A percentile compares a stretch with the other conserved stretches of the same genome.
These are phyloP conservation scores for Proteles cristata DNA, from an alignment of 2,113 vertebrate species.

Conservation along the genomic window DNA sequence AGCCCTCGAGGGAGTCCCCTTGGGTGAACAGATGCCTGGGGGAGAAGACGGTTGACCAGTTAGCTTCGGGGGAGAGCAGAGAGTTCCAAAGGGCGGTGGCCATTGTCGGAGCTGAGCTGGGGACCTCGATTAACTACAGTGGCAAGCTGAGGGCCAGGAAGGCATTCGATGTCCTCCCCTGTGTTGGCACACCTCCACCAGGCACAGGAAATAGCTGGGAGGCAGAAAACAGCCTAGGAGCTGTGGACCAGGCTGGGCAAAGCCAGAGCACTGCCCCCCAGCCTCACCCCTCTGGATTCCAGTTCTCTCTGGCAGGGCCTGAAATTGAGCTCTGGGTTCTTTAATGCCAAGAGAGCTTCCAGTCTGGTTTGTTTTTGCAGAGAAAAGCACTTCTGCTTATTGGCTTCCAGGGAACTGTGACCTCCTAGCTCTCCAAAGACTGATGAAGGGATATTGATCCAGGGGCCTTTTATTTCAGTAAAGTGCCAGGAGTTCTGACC, in stretches of 20 bases:
- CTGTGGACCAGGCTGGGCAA: neutral
- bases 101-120: neutral
- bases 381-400: slow-evolving; percentile 56
- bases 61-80: neutral
- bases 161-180: neutral
- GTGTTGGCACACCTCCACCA: neutral
- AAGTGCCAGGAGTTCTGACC: slow-evolving; percentile 57
- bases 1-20: neutral
- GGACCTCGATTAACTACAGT: neutral
- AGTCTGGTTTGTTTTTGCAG: slow-evolving; percentile 3
- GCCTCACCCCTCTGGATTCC: neutral
- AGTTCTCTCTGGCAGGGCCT: slow-evolving; percentile 26
- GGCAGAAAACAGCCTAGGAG: neutral
- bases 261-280: neutral
- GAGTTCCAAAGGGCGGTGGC: neutral
- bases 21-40: neutral
- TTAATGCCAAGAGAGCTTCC: slow-evolving; percentile 36
- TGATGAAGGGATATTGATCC: slow-evolving; percentile 68
- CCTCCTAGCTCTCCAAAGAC: slow-evolving; percentile 13
- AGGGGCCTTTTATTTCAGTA: slow-evolving; percentile 57
- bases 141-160: neutral
- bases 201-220: neutral
- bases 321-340: slow-evolving; percentile 29
- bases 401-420: slow-evolving; percentile 36
- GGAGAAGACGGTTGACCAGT: neutral